Evolutionary conservation across 35 echinoderm and acorn worm genomes (phyloP).

Genomic region (Holothuria glaberrima): DNA sequence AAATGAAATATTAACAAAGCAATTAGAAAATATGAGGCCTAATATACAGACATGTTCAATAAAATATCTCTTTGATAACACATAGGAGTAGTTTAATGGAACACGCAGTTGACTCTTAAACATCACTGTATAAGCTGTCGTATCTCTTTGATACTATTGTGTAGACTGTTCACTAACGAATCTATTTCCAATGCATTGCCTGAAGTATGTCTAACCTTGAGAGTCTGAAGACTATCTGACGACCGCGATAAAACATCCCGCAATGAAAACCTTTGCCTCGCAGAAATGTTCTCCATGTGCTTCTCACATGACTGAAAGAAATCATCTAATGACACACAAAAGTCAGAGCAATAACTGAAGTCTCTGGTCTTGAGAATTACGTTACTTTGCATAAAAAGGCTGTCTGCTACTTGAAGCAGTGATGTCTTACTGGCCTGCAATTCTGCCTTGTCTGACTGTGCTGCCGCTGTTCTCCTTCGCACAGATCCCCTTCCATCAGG

Average conservation of each 20-base stretch:
- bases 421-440: slow-evolving; percentile 57
- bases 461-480: neutral
- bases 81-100: neutral
- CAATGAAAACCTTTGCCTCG: slow-evolving; percentile 71
- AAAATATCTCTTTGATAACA: slow-evolving; percentile 44
- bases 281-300: slow-evolving; percentile 78
- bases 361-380: slow-evolving; percentile 72
- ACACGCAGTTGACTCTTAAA: neutral
- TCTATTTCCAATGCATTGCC: slow-evolving; percentile 28
- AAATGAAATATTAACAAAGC: slow-evolving; percentile 12
- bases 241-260: slow-evolving; percentile 68
- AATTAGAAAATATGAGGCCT: slow-evolving; percentile 51
- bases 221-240: slow-evolving; percentile 1
- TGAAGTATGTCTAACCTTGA: slow-evolving; percentile 44
- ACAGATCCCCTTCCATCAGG: slow-evolving; percentile 58
- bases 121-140: slow-evolving; percentile 45
- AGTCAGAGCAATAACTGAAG: slow-evolving; percentile 70
- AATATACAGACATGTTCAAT: slow-evolving; percentile 40
- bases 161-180: slow-evolving; percentile 32
- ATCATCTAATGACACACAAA: slow-evolving; percentile 73
- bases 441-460: slow-evolving; percentile 33
- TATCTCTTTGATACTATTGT: slow-evolving; percentile 48
- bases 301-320: slow-evolving; percentile 79
- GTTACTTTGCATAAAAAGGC: slow-evolving; percentile 60
- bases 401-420: slow-evolving; percentile 68